Evolutionary conservation across 2,888 invertebrate genomes (phyloP), one percentile per base, ranked within the genome.

Genomic region (Maniola hyperantus): DNA sequence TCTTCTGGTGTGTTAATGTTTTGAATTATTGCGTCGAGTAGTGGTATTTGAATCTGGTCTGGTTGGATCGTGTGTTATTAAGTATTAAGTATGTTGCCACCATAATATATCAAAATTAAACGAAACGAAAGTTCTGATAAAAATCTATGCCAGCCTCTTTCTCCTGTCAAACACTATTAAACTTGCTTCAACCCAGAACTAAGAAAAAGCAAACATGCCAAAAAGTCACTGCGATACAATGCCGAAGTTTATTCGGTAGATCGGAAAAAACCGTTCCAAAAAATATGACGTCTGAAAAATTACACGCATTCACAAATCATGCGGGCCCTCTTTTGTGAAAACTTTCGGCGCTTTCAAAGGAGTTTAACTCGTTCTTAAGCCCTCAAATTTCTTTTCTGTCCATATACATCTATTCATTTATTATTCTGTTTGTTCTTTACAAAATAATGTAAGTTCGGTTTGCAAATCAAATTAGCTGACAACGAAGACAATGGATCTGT

Each of bases 221-320:
- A 83, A 87, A 89, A 90, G 88, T 89, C 88, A 78, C 80, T 79
- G 76, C 80, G 73, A 80, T 83, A 92, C 89, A 92, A 91, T 88
- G 79, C 87, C 77, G 75, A 91, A 91, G 83, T 91, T 91, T 89
- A 84, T 85, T 85, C 82, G 82, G 82, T 79, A 83, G 83, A 83
- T 85, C 79, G 84, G 82, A 81, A 84, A 39, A 84, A 86, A 85
- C 81, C 83, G 87, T 86, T 85, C 86, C 86, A 87, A 90, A 91
- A 91, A 91, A 91, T 89, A 89, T 91, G 91, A 92, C 91, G 86
- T 90, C 86, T 91, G 91, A 92, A 89, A 92, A 91, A 92, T 92
- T 90, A 92, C 91, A 90, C 91, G 87, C 90, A 88, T 89, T 89
- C 91, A 91, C 88, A 91, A 91, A 91, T 91, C 90, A 89, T 88